Conservation (phyloP, 2,888 invertebrate genomes). For the Xestia xanthographa region DNA sequence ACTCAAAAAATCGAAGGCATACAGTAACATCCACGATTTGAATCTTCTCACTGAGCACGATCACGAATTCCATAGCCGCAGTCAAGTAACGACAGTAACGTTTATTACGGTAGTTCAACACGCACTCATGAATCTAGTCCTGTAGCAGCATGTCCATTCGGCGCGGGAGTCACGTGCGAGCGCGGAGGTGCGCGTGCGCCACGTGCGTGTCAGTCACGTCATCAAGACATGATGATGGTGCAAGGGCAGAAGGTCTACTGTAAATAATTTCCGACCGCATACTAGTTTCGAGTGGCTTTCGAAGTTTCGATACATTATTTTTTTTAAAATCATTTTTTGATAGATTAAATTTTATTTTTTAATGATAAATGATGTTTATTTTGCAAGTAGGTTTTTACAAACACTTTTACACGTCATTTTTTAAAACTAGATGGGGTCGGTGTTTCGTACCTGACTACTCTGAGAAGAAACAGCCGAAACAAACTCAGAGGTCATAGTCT, state of each 20-base stretch:
- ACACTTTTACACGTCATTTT: no score
- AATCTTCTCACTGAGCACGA: background rate
- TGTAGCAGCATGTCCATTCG: conserved; percentile 21
- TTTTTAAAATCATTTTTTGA: no score
- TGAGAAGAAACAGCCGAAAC: no score
- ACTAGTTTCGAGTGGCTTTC: background rate
- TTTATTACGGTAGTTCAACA: conserved; percentile 4
- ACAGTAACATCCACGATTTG: conserved; percentile 1
- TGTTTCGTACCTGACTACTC: no score
- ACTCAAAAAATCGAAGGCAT: background rate
- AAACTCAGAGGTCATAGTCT: no score
- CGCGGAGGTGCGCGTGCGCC: conserved; percentile 52
- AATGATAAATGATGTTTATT: no score
- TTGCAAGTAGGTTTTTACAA: no score
- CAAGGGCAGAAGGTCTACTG: conserved; percentile 31
- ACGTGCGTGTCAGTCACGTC: conserved; percentile 44
- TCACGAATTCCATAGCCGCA: conserved; percentile 2
- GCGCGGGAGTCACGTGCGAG: conserved; percentile 50
- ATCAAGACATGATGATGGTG: background rate
- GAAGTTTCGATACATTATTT: no score
- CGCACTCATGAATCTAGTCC: background rate
- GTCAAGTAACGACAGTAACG: background rate
- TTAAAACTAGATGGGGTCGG: no score
- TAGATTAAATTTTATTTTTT: no score
- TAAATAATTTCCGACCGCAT: background rate